These are phyloP conservation scores for Prinia subflava DNA, from an alignment of 2,113 vertebrate genomes.

Conservation along the genomic window DNA sequence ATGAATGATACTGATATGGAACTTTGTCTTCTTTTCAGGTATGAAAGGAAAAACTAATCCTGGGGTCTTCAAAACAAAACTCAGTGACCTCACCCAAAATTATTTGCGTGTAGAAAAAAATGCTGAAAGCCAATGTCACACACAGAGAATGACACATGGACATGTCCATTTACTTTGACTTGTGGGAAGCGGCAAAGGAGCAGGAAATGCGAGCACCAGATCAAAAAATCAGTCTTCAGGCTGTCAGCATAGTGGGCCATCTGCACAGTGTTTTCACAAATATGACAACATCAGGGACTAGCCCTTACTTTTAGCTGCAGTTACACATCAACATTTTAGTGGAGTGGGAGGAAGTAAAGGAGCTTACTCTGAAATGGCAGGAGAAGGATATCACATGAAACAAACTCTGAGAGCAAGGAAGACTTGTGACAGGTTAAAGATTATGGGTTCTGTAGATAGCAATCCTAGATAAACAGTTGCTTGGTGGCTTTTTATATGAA, in stretches of 20 bases:
- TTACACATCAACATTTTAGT: not conserved
- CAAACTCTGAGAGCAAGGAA: not conserved
- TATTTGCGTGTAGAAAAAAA: rapidly evolving
- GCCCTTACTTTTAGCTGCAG: not conserved
- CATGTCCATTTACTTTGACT: not conserved
- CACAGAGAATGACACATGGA: rapidly evolving
- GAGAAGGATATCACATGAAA: not conserved
- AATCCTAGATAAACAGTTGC: not conserved
- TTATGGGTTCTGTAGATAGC: not conserved
- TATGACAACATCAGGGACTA: not conserved
- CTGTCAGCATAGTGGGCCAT: not conserved
- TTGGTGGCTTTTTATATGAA: not conserved
- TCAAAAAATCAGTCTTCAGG: not conserved
- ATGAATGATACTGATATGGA: not conserved
- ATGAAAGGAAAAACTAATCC: not conserved
- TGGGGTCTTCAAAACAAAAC: not conserved
- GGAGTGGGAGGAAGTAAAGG: not conserved
- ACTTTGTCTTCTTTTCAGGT: not conserved
- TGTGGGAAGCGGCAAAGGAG: not conserved
- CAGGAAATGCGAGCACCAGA: not conserved
- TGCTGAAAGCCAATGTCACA: not conserved
- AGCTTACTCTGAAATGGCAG: not conserved
- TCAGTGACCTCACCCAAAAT: not conserved
- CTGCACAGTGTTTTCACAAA: not conserved
- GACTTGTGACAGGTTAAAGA: not conserved